Conservation (phyloP, 2,888 invertebrate genomes). For the Drosophila paucipuncta region DNA sequence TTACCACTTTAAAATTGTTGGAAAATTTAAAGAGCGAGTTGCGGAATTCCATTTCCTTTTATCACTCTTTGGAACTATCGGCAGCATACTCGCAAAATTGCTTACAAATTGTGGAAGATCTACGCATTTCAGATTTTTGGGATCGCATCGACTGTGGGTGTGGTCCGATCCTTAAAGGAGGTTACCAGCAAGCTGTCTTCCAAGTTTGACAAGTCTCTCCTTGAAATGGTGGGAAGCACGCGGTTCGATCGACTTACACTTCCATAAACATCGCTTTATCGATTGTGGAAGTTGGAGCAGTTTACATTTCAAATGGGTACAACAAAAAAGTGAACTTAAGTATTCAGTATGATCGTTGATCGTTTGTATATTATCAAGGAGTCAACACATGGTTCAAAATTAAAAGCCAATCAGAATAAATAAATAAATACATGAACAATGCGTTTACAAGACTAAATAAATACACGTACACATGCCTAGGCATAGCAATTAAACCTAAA, state of each 20-base stretch:
- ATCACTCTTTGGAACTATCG: no score
- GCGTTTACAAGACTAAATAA: slow-evolving; percentile 9
- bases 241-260: background rate
- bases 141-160: background rate
- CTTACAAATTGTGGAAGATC: background rate
- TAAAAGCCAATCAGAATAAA: slow-evolving; percentile 1
- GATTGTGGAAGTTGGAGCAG: background rate
- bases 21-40: no score
- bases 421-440: slow-evolving; percentile 23
- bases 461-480: slow-evolving; percentile 3
- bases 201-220: background rate
- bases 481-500: slow-evolving; percentile 42
- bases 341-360: background rate
- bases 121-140: background rate
- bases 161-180: background rate
- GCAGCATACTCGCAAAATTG: background rate
- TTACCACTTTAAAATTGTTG: background rate
- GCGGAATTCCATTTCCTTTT: no score
- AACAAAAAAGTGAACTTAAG: background rate
- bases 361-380: slow-evolving; percentile 11
- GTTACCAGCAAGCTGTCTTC: background rate
- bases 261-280: background rate
- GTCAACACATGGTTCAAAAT: slow-evolving; percentile 4
- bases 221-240: no score
- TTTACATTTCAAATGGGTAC: background rate